Evolutionary conservation across 2,797 vertebrate species (phyloP), one percentile per base, ranked within the genome.

Genomic region (Pseudomugil gertrudae): DNA sequence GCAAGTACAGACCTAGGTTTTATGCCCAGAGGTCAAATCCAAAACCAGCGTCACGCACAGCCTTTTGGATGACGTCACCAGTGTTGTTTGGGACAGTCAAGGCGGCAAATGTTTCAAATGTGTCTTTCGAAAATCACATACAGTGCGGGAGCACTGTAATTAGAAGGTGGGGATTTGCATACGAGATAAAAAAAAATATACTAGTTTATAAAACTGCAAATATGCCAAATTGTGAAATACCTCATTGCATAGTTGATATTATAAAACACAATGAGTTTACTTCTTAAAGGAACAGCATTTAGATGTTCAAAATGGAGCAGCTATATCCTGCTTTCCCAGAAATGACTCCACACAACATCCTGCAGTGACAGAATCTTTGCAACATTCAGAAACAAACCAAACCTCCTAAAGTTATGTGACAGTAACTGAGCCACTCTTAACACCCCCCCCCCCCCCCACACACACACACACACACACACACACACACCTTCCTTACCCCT

Each of bases 21-120:
- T 83, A 5, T 84, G 58, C 79, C 90, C 82, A 90, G 89, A 89
- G 93, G 92, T 93, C 90, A 92, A 84, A 84, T 79, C 73, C 79
- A 85, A 80, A 88, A 73, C 79, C 67, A 67, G 65, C 83, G 61
- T 76, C 63, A 76, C 70, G 47, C 50, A 72, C 65, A 65, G 66
- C 3, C 78, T 63, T 70, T 76, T 78, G 76, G 79, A 82, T 76
- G 63, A 80, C 59, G 52, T 65, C 58, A 62, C 5, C 27, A 23
- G 5, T 27, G 43, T 48, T 60, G 70, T 76, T 66, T 59, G 75
- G 69, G 76, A 71, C 73, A 71, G 69, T 78, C 61, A 47, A 71
- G 73, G 73, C 71, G n/a, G 50, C 24, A 24, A 56, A 32, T 9
- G 43, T 33, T 68, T 15, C 9, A 35, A 52, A 19, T 54, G 9